These are phyloP conservation scores for Habrosyne pyritoides DNA, from an alignment of 2,888 invertebrate genomes.

Conservation along the genomic window DNA sequence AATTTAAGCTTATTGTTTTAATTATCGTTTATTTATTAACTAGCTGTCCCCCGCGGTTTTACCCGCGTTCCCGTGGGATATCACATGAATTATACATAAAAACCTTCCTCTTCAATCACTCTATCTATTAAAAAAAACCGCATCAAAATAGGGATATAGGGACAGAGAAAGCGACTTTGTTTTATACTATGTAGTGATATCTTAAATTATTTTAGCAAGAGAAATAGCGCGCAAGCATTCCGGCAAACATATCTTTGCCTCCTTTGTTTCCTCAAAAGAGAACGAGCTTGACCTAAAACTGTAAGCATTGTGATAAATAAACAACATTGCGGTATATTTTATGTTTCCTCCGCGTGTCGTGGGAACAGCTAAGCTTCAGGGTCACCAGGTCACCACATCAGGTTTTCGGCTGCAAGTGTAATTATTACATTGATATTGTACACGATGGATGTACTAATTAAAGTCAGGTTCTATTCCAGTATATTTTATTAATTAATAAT, in stretches of 20 bases:
- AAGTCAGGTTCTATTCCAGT: not conserved
- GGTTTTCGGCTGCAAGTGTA: conserved; percentile 13
- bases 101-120: no score
- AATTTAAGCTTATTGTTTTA: no score
- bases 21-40: no score
- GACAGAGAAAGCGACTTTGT: no score
- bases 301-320: conserved; percentile 49
- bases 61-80: no score
- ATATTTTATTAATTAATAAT: not conserved
- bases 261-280: conserved; percentile 27
- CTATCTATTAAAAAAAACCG: no score
- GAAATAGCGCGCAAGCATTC: no score
- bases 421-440: conserved; percentile 13
- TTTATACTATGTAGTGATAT: no score
- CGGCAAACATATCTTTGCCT: conserved; percentile 17
- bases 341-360: conserved; percentile 31
- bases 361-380: conserved; percentile 41
- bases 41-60: no score
- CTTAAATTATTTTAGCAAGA: no score
- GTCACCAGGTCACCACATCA: conserved; percentile 39
- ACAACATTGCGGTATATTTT: conserved; percentile 40
- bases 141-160: no score
- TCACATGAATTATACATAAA: no score
- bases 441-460: conserved; percentile 8
- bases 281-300: conserved; percentile 42